Conservation (phyloP, 2,888 invertebrate species). For the Linnaemya tessellans region DNA sequence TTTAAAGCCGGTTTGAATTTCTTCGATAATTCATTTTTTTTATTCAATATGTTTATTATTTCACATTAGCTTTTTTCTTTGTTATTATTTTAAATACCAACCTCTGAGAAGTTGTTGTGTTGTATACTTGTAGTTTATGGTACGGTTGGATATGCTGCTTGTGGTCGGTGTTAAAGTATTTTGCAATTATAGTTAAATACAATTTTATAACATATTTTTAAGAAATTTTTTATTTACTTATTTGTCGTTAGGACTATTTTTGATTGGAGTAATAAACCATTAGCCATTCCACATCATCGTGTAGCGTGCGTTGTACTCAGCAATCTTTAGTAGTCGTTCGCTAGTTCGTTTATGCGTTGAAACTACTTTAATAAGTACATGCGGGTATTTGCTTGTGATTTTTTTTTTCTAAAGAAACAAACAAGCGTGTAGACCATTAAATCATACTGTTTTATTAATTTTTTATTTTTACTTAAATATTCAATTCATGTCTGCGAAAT, state of each 20-base stretch:
- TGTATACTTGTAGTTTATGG: background rate
- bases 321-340: conserved; percentile 1
- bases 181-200: conserved; percentile 37
- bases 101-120: conserved; percentile 15
- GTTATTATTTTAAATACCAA: conserved; percentile 46
- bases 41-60: conserved; percentile 52
- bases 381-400: conserved; percentile 13
- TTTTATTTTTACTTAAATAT: conserved; percentile 47
- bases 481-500: conserved; percentile 55
- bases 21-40: conserved; percentile 13
- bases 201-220: conserved; percentile 9
- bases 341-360: conserved; percentile 51
- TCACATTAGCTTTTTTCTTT: conserved; percentile 22
- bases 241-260: conserved; percentile 27
- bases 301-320: conserved; percentile 1
- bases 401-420: conserved; percentile 14
- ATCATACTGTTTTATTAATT: conserved; percentile 47
- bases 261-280: conserved; percentile 3
- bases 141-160: background rate
- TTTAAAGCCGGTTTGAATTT: conserved; percentile 54
- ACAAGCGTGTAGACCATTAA: conserved; percentile 53
- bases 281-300: background rate
- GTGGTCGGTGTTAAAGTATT: conserved; percentile 35
- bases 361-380: conserved; percentile 58
- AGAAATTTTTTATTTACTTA: conserved; percentile 1